phyloP scores from a whole-genome alignment of 2,797 vertebrate genomes.

The Neostethus bicornis region DNA sequence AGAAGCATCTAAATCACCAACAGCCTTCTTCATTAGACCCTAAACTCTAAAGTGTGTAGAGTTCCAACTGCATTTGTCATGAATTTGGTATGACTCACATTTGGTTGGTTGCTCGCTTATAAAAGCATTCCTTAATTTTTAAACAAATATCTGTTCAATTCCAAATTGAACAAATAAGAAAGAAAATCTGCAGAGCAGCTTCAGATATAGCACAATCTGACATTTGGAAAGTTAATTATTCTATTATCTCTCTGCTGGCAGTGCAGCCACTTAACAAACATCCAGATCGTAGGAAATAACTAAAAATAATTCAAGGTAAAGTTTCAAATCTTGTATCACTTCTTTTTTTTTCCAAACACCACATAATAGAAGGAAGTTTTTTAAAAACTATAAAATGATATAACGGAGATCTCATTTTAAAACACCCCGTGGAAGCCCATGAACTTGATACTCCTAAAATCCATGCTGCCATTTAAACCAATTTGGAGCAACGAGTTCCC shows the following conservation, averaged over 20 bases:
- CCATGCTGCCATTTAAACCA: background rate
- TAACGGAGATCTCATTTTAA: background rate
- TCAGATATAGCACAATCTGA: too few species aligned
- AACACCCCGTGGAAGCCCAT: background rate
- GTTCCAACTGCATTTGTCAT: background rate
- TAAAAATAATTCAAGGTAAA: background rate
- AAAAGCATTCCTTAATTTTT: too few species aligned
- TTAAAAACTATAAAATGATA: rapidly evolving
- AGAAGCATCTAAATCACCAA: background rate
- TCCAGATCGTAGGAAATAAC: background rate
- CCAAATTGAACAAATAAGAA: too few species aligned
- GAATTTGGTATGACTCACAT: too few species aligned
- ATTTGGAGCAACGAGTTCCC: background rate
- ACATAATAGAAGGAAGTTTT: rapidly evolving
- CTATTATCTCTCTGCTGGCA: too few species aligned
- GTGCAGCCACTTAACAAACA: too few species aligned
- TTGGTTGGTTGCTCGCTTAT: too few species aligned
- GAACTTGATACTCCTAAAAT: background rate
- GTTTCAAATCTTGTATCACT: background rate
- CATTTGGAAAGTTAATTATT: too few species aligned
- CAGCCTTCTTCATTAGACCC: background rate
- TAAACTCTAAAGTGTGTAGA: background rate
- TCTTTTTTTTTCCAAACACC: background rate
- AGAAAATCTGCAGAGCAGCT: too few species aligned
- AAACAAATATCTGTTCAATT: too few species aligned